Base-by-base conservation (phyloP, 2,888 invertebrate species). In the Dioctria rufipes region DNA sequence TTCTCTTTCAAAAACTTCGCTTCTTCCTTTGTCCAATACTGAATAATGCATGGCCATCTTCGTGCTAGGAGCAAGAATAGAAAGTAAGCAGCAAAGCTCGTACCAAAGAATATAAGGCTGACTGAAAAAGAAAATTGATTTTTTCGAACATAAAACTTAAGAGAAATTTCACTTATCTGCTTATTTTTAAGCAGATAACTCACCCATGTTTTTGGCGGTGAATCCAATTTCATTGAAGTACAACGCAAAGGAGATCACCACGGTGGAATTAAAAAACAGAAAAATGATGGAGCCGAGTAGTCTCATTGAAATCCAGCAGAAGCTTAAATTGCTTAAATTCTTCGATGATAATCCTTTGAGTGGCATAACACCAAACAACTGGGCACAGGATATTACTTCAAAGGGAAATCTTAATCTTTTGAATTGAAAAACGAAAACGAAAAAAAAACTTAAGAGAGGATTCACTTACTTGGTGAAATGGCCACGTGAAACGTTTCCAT, bases 301-400 rank as follows among this genome's bases (percentile, higher is more conserved):
- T 25, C 42, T 60, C 13, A 42, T 73, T 5, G 73, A 73, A 2
- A 1, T 54, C 83, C 83, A 84, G 39, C 73, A 81, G 69, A 83
- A 87, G 84, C 82, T 82, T 40, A 86, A 86, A 46, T 86, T 83
- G 6, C 86, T 86, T 1, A 88, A 86, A 78, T 89, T 87, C 3
- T 86, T 83, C 4, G 86, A 86, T 66, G 84, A 87, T 6, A 90
- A 83, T 1, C 89, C 90, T 75, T 86, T 85, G 3, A 90, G 87
- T 0, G 90, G 90, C 83, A 90, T 85, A 63, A 90, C 84, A 54
- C 88, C 88, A 69, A 90, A 90, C 58, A 87, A 87, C 82, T 90
- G 90, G 0, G 90, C 90, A 43, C 83, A 58, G 3, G 75, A 40
- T 78, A 90, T 82, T 49, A 87, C 85, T 83, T 54, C 4, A 54